Conservation (phyloP, 1,140 invertebrate species). For the Acromyrmex echinatior region DNA sequence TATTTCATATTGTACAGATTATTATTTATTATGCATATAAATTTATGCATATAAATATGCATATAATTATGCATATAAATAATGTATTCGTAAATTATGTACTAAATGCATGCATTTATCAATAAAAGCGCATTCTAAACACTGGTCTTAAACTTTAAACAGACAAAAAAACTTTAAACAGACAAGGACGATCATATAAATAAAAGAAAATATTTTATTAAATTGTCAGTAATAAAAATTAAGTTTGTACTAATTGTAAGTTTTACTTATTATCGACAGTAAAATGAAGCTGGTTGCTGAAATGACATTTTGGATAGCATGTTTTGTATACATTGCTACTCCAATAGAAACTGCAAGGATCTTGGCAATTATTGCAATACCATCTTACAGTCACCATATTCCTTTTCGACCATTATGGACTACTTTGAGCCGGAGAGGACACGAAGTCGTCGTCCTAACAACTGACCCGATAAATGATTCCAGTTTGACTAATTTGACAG, state of each 20-base stretch:
- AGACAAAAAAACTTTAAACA: neutral
- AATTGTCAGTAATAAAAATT: neutral
- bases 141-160: too few relatives aligned
- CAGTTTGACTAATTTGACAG: constrained; percentile 72
- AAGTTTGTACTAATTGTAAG: neutral
- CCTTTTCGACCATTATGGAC: constrained; percentile 83
- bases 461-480: constrained; percentile 76
- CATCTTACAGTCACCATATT: constrained; percentile 88
- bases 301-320: neutral
- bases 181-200: neutral
- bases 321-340: neutral
- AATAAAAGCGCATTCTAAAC: too few relatives aligned
- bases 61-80: too few relatives aligned
- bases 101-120: too few relatives aligned
- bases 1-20: too few relatives aligned
- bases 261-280: neutral
- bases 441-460: constrained; percentile 84
- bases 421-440: constrained; percentile 82
- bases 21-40: too few relatives aligned
- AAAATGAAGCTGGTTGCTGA: neutral
- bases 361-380: constrained; percentile 85
- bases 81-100: too few relatives aligned
- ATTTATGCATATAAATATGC: too few relatives aligned
- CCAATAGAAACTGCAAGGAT: constrained; percentile 82
- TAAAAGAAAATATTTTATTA: neutral